Conservation (phyloP, 2,797 vertebrate genomes). For the Paramormyrops hopkinsi region DNA sequence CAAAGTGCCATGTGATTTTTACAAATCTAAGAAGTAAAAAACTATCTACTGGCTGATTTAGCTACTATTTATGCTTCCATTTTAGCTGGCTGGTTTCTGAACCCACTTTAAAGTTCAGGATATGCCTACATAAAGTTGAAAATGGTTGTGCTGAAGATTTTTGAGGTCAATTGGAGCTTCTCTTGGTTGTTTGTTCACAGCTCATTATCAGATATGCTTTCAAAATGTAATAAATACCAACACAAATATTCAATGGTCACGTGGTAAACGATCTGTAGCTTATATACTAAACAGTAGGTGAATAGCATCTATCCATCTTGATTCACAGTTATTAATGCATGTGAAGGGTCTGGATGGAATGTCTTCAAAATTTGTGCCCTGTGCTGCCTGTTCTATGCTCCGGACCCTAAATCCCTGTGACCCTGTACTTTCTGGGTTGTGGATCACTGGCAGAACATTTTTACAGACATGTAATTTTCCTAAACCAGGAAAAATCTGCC, state of each 20-base stretch:
- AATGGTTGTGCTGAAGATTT: neutral
- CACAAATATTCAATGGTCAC: neutral
- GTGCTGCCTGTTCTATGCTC: neutral
- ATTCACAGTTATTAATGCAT: neutral
- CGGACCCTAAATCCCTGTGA: neutral
- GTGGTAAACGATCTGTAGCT: neutral
- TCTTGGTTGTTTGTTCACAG: neutral
- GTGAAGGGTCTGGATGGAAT: neutral
- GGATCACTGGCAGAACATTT: neutral
- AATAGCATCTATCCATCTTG: neutral
- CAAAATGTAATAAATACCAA: neutral
- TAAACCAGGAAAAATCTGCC: neutral
- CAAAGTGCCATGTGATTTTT: neutral
- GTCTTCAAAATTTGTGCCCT: neutral
- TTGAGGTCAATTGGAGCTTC: neutral
- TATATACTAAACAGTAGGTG: neutral
- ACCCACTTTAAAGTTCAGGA: neutral
- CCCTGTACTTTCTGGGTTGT: neutral
- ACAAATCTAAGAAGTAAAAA: neutral
- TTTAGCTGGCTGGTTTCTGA: neutral
- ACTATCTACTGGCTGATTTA: neutral
- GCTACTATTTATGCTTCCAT: neutral
- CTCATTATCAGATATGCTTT: neutral
- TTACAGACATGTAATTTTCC: neutral
- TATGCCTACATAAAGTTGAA: neutral